Percentiles rank a stretch among this genome's conserved stretches.
phyloP scores from a whole-genome alignment of 2,113 vertebrate genomes.

The Antechinus flavipes region DNA sequence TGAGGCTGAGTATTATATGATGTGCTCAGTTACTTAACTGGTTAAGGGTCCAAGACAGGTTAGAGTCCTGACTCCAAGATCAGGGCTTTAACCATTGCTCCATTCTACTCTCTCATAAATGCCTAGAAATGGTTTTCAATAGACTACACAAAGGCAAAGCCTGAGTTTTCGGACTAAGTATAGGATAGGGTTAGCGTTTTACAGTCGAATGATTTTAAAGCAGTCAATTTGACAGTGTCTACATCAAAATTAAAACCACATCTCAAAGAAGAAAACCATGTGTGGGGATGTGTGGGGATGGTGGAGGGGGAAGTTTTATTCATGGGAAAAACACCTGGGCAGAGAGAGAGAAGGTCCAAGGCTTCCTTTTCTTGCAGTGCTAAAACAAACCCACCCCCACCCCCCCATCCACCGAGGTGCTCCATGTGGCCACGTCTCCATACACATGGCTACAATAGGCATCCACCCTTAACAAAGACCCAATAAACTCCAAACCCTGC shows the following conservation, averaged over 20 bases:
- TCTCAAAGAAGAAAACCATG: not conserved
- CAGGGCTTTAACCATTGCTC: too few species aligned
- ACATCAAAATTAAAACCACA: not conserved
- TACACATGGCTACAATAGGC: not conserved
- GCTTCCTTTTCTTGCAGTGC: not conserved
- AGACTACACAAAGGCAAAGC: not conserved
- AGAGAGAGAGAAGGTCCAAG: not conserved
- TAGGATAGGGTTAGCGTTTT: not conserved
- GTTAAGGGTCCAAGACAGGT: too few species aligned
- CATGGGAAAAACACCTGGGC: not conserved
- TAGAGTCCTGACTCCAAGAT: not conserved
- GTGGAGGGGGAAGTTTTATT: not conserved
- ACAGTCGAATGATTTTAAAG: not conserved
- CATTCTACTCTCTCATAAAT: not conserved
- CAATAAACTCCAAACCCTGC: constrained; percentile 52
- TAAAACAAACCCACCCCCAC: too few species aligned
- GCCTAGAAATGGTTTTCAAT: too few species aligned
- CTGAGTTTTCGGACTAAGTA: not conserved
- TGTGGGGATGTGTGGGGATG: not conserved
- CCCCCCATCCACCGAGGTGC: too few species aligned
- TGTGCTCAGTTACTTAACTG: too few species aligned
- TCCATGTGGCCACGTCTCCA: too few species aligned
- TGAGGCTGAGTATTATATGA: not conserved
- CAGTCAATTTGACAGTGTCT: not conserved
- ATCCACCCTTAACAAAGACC: constrained; percentile 9